Percentiles rank a stretch among this genome's conserved stretches.
These are phyloP conservation scores for Coboldia fuscipes DNA, from an alignment of 1,140 invertebrate genomes.

Conservation along the genomic window DNA sequence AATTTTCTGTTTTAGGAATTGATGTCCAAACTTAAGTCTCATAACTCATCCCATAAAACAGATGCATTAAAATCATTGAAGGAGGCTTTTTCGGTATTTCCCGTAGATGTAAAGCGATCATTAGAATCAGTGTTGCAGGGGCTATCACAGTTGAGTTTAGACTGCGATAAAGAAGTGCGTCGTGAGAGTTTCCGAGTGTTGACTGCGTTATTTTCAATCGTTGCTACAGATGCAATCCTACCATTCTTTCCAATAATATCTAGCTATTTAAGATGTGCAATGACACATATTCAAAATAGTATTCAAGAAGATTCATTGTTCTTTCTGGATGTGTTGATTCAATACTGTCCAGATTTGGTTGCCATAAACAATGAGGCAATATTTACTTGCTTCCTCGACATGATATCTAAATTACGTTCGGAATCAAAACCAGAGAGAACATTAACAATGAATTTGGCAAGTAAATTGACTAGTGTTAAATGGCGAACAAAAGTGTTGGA, in stretches of 20 bases:
- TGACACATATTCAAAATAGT: constrained; percentile 60
- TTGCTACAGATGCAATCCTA: constrained; percentile 22
- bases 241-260: constrained; percentile 54
- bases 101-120: constrained; percentile 30
- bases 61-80: constrained; percentile 48
- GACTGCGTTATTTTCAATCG: constrained; percentile 32
- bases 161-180: constrained; percentile 47
- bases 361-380: constrained; percentile 40
- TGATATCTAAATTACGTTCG: constrained; percentile 45
- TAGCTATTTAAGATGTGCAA: constrained; percentile 60
- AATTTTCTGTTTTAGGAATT: constrained; percentile 33
- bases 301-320: constrained; percentile 63
- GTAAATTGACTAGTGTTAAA: constrained; percentile 43
- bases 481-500: constrained; percentile 53
- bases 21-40: constrained; percentile 49
- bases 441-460: constrained; percentile 36
- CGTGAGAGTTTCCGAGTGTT: constrained; percentile 43
- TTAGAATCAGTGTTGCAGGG: constrained; percentile 43
- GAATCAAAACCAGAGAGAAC: constrained; percentile 36
- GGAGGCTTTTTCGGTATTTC: constrained; percentile 35
- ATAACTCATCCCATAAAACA: constrained; percentile 44
- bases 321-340: constrained; percentile 46
- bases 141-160: constrained; percentile 41
- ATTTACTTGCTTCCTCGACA: constrained; percentile 51
- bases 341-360: constrained; percentile 33